phyloP scores from a whole-genome alignment of 2,888 invertebrate genomes.

The Vannuccia rotundouncinata region DNA sequence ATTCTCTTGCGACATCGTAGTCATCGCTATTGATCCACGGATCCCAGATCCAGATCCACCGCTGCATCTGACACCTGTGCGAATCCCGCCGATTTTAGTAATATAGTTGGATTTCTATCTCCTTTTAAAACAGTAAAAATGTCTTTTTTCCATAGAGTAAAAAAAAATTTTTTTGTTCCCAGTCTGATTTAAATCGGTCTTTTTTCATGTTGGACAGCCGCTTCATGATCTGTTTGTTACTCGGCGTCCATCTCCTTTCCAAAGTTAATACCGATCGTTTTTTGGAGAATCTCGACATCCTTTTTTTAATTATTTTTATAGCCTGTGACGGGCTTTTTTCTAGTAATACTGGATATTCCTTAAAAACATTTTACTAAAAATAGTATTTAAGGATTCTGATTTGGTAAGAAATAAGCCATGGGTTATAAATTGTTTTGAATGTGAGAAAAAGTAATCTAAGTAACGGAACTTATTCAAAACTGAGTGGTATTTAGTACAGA shows the following conservation, averaged over 20 bases:
- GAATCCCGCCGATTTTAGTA: neutral
- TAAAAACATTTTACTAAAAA: too few relatives aligned
- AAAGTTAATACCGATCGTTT: neutral
- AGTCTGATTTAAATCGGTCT: conserved; percentile 8
- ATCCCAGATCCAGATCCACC: neutral
- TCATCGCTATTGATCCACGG: neutral
- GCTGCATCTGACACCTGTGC: neutral
- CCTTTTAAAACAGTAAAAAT: neutral
- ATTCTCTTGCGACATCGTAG: neutral
- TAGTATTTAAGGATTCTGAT: too few relatives aligned
- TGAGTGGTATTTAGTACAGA: too few relatives aligned
- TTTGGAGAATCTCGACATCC: neutral
- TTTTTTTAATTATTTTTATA: neutral
- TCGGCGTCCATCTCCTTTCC: conserved; percentile 18
- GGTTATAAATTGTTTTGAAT: too few relatives aligned
- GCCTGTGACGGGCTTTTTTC: too few relatives aligned
- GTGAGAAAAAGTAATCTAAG: too few relatives aligned
- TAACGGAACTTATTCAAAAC: too few relatives aligned
- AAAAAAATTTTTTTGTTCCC: conserved; percentile 8
- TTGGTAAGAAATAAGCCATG: too few relatives aligned
- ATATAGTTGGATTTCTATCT: neutral
- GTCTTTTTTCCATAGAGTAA: neutral
- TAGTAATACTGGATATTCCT: too few relatives aligned
- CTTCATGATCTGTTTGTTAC: neutral
- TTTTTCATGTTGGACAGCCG: conserved; percentile 8